A percentile compares a stretch with the other conserved stretches of the same genome.
These are phyloP conservation scores for Frankliniella intonsa DNA, from an alignment of 2,888 invertebrate species.

Conservation along the genomic window DNA sequence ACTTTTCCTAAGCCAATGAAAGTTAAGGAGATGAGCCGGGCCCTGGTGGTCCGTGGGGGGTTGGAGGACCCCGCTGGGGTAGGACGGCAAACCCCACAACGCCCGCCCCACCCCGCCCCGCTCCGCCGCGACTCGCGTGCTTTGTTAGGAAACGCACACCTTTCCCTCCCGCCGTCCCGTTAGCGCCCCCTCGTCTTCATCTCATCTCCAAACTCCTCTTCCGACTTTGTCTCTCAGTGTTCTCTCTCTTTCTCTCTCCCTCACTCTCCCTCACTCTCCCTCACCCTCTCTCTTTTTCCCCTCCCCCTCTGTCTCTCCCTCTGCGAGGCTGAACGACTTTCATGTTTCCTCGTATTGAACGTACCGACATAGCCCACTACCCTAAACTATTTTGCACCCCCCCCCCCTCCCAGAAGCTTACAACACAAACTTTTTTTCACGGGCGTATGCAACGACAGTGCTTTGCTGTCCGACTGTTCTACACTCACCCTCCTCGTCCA, in stretches of 20 bases:
- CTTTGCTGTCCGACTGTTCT: no score
- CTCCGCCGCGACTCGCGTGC: background rate
- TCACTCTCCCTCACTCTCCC: background rate
- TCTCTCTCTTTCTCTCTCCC: background rate
- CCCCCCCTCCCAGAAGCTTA: no score
- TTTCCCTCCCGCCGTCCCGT: background rate
- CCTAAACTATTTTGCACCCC: no score
- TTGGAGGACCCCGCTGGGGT: background rate
- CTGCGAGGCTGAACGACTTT: background rate
- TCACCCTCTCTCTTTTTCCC: background rate
- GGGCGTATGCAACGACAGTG: background rate
- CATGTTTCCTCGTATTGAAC: no score
- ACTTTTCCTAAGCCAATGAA: slow-evolving; percentile 26
- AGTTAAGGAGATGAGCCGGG: slow-evolving; percentile 22
- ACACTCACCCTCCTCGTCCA: no score
- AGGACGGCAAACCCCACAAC: background rate
- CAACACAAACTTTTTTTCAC: no score
- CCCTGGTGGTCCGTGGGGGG: background rate
- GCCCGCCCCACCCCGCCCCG: background rate
- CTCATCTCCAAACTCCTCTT: background rate
- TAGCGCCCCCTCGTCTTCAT: no score
- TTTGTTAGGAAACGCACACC: background rate
- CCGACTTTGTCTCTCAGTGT: background rate
- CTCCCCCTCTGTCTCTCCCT: background rate
- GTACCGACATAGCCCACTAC: no score